Evolutionary conservation across 2,113 vertebrate species (phyloP).

Genomic region (Cercopithecus mona): DNA sequence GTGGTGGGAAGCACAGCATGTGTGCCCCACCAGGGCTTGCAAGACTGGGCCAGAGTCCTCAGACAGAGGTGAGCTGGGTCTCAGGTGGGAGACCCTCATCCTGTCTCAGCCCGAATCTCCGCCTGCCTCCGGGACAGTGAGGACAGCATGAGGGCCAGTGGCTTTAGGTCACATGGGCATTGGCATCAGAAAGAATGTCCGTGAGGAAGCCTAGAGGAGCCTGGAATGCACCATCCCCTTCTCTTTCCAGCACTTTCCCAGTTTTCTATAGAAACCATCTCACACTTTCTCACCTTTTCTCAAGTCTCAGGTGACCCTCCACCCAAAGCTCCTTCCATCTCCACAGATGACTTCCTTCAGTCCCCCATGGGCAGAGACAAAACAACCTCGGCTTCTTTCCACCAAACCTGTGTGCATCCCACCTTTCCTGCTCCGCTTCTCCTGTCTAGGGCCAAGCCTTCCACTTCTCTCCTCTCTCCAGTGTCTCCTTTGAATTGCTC

Average conservation of each 20-base stretch:
- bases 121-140: neutral
- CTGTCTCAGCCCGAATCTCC: neutral
- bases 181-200: neutral
- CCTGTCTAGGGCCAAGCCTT: neutral
- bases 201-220: neutral
- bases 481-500: neutral
- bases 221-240: neutral
- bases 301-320: neutral
- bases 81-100: neutral
- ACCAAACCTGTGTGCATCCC: neutral
- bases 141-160: neutral
- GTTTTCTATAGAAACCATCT: neutral
- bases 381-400: neutral
- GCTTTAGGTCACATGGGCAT: too few species aligned
- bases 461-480: neutral
- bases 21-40: neutral
- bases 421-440: too few species aligned
- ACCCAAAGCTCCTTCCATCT: neutral
- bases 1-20: neutral
- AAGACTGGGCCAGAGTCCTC: neutral
- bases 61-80: neutral
- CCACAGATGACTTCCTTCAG: neutral
- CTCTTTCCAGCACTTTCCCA: neutral
- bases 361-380: neutral
- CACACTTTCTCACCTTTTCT: neutral